phyloP scores from a whole-genome alignment of 1,140 invertebrate genomes.

The Atta colombica region DNA sequence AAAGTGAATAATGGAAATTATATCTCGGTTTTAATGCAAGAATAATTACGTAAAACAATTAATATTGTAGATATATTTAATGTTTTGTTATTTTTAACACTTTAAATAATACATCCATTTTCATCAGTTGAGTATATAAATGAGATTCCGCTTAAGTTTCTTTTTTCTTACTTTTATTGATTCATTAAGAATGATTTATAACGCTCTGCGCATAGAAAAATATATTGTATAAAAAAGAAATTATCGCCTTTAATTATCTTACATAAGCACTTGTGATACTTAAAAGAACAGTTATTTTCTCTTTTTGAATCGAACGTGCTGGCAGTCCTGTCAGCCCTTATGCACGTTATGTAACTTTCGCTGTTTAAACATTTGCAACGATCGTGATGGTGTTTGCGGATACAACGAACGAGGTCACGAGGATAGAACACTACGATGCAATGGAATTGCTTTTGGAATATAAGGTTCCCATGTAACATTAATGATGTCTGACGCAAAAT shows the following conservation, averaged over 20 bases:
- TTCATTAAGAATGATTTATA: too few species aligned
- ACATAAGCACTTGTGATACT: not conserved
- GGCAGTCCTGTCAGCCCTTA: not conserved
- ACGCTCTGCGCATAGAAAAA: not conserved
- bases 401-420: not conserved
- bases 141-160: not conserved
- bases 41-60: not conserved
- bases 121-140: not conserved
- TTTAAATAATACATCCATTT: not conserved
- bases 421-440: not conserved
- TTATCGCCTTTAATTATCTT: slow-evolving; percentile 1
- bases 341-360: slow-evolving; percentile 22
- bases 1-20: not conserved
- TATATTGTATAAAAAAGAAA: not conserved
- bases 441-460: slow-evolving; percentile 28
- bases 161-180: not conserved
- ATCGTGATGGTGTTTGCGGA: slow-evolving; percentile 26
- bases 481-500: slow-evolving; percentile 22
- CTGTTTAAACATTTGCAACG: slow-evolving; percentile 37
- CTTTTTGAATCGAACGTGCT: not conserved
- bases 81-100: not conserved
- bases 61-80: not conserved
- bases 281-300: not conserved
- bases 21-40: not conserved
- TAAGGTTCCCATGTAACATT: slow-evolving; percentile 13